Evolutionary conservation across 2,797 vertebrate genomes (phyloP), one percentile per base, ranked within the genome.

Genomic region (Lindbergichthys nudifrons): DNA sequence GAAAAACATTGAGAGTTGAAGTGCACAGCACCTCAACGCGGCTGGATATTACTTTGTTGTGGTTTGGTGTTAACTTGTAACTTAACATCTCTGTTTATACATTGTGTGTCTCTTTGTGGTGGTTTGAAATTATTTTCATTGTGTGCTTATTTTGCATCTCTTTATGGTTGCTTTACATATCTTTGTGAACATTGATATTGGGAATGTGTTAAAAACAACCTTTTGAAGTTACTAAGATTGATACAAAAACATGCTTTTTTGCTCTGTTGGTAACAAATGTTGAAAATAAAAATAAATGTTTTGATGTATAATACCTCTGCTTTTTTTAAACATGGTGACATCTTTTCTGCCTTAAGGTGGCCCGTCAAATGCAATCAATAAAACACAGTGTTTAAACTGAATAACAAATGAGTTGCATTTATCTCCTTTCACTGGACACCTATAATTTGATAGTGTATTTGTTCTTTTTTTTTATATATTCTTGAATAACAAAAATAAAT

Each of bases 381-480:
- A 64, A 66, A 78, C 73, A 41, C 3, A 7, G 21, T 12, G 23
- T 62, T 65, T 11, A 9, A 47, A 6, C 7, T 2, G 26, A 64
- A 47, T 41, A 48, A 56, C 53, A 75, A 77, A 80, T 64, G 10
- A 53, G 10, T 68, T 79, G 70, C 59, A 61, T 56, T 36, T 50
- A 39, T 68, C 56, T 71, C n/a, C 18, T 68, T 68, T 61, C 32
- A 23, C n/a, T 18, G 21, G 32, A 30, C 21, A 60, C 5, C 66
- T 10, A 68, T 72, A 58, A 21, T 76, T 82, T 56, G 9, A 39
- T 57, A 26, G 64, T 69, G 32, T 64, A 41, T 42, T 74, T 73
- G 39, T 62, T 46, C 67, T 65, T 85, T 85, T 67, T 13, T 80
- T 85, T 81, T 23, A 26, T 26, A 68, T 82, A 68, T 71, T 79